Base-by-base conservation (phyloP, 2,888 invertebrate genomes). In the Zaprionus bogoriensis region DNA sequence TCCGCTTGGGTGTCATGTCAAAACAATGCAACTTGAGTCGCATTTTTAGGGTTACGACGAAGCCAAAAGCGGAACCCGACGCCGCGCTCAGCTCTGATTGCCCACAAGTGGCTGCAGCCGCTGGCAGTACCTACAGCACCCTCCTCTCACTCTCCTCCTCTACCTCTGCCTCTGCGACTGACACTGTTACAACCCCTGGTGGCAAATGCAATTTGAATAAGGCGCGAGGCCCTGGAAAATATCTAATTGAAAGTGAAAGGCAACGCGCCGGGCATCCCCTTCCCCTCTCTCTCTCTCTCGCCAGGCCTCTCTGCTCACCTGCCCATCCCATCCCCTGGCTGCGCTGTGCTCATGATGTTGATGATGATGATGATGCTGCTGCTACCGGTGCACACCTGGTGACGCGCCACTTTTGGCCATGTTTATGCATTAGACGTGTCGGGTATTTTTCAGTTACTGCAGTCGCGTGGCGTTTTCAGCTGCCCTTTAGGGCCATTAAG, bases 391-490 rank as follows among this genome's bases (percentile, higher is more conserved):
- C 70, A 61, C 73, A 73, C 73, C 73, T 73, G 73, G 75, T 65
- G 47, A 36, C 65, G 36, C 19, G 14, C 28, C 22, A 36, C 6
- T 77, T 76, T 82, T 78, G 79, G 74, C 79, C 86, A 70, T 76
- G 86, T 80, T 80, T 79, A 85, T 85, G 70, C 86, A 85, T 80
- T 80, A 80, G 64, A 77, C 74, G 83, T 80, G 80, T 80, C 41
- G 22, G 5, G 5, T 41, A 41, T 22, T 41, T 67, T 77, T 58
- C 59, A 50, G 61, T 36, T 48, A 38, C 69, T 66, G 79, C 79
- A 79, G 53, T 73, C 61, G 74, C 59, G 51, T 59, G 55, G 38
- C 46, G 32, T 36, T 73, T 39, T 47, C 28, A 36, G 39, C 44
- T 57, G 57, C 75, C 63, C 83, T 83, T 83, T 81, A 83, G 60